A percentile compares a stretch with the other conserved stretches of the same genome.
These are phyloP conservation scores for Galleria mellonella DNA, from an alignment of 1,140 invertebrate genomes.

Conservation along the genomic window DNA sequence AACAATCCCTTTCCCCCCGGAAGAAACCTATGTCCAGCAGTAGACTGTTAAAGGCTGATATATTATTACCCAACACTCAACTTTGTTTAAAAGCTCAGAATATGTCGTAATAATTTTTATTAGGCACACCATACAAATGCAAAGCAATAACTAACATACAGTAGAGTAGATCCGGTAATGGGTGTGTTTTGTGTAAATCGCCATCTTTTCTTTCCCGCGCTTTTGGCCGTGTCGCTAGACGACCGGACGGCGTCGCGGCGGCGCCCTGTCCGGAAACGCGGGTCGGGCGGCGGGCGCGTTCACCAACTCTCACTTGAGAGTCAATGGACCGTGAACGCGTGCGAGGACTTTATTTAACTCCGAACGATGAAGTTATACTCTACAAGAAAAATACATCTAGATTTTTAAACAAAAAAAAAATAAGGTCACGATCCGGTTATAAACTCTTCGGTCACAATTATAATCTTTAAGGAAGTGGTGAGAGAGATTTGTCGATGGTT, in stretches of 20 bases:
- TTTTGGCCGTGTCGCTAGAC: slow-evolving; percentile 16
- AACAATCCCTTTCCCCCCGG: too few relatives aligned
- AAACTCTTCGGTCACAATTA: too few relatives aligned
- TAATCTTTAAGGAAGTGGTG: too few relatives aligned
- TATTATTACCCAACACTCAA: too few relatives aligned
- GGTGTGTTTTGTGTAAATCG: slow-evolving; percentile 28
- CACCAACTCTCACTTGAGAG: slow-evolving; percentile 42
- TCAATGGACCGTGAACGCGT: slow-evolving; percentile 54
- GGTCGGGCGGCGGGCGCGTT: slow-evolving; percentile 26
- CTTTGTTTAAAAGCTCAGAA: too few relatives aligned
- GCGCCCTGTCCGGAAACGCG: slow-evolving; percentile 41
- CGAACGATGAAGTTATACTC: slow-evolving; percentile 11
- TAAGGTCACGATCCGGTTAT: too few relatives aligned
- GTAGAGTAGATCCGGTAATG: slow-evolving; percentile 27
- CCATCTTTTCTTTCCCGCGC: slow-evolving; percentile 24
- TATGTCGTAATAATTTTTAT: too few relatives aligned
- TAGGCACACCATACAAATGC: slow-evolving; percentile 19
- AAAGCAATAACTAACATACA: slow-evolving; percentile 31
- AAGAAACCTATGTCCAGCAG: too few relatives aligned
- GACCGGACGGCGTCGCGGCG: slow-evolving; percentile 47
- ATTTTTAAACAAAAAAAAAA: too few relatives aligned
- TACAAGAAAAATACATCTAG: background rate
- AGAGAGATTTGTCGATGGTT: too few relatives aligned
- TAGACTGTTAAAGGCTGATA: too few relatives aligned
- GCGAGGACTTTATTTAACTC: slow-evolving; percentile 28